Percentiles rank a stretch among this genome's conserved stretches.
Conservation (phyloP, 2,113 vertebrate species). For the Geothlypis trichas region DNA sequence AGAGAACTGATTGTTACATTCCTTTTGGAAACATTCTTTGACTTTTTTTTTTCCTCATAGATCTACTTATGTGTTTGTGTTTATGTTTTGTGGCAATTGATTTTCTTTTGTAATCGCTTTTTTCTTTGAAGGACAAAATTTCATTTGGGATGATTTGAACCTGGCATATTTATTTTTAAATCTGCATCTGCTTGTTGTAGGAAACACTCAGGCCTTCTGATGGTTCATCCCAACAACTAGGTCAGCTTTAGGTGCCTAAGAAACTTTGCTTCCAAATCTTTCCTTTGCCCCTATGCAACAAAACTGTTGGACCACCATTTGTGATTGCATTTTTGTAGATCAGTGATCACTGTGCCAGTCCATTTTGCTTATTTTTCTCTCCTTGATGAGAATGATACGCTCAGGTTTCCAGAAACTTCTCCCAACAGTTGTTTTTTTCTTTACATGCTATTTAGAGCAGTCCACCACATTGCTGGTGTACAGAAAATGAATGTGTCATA, state of each 20-base stretch:
- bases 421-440: neutral
- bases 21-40: neutral
- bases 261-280: neutral
- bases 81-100: neutral
- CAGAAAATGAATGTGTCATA: neutral
- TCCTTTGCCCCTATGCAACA: fast-evolving
- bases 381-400: neutral
- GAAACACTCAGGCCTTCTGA: neutral
- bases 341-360: neutral
- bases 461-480: neutral
- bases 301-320: neutral
- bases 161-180: neutral
- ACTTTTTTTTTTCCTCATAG: neutral
- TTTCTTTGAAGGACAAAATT: neutral
- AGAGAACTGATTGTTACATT: neutral
- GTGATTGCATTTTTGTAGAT: neutral
- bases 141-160: neutral
- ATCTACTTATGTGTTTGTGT: neutral
- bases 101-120: neutral
- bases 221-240: neutral
- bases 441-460: neutral
- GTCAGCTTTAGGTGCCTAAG: neutral
- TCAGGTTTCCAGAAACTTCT: neutral
- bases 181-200: neutral
- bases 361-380: neutral